Evolutionary conservation across 1,140 invertebrate genomes (phyloP).

Genomic region (Procambarus clarkii): DNA sequence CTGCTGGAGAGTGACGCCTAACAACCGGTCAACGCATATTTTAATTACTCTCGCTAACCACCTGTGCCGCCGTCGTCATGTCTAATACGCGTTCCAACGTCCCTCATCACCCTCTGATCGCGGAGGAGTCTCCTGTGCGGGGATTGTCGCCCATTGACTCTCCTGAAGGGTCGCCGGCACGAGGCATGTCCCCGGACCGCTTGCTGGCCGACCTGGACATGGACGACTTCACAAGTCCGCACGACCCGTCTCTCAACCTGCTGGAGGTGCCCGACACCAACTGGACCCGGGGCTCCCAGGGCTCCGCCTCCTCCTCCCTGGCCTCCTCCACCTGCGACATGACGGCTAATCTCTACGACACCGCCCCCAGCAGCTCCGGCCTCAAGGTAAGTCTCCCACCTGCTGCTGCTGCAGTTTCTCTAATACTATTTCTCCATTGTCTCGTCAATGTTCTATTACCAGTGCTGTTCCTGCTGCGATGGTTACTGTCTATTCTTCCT

Average conservation of each 20-base stretch:
- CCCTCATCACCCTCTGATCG: constrained; percentile 64
- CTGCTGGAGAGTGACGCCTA: background rate
- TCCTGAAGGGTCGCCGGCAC: constrained; percentile 35
- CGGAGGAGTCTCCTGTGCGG: constrained; percentile 51
- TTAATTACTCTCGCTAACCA: no score
- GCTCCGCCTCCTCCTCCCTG: constrained; percentile 40
- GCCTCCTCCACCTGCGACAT: constrained; percentile 48
- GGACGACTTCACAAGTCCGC: constrained; percentile 46
- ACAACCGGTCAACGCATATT: background rate
- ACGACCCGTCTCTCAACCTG: constrained; percentile 66
- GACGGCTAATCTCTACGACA: constrained; percentile 46
- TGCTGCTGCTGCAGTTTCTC: background rate
- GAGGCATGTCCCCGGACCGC: constrained; percentile 61
- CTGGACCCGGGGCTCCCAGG: constrained; percentile 47
- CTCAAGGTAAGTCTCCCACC: background rate
- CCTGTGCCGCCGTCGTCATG: constrained; percentile 6
- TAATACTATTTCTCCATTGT: no score
- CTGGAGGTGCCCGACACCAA: constrained; percentile 69
- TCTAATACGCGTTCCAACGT: constrained; percentile 52
- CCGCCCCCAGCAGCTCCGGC: background rate
- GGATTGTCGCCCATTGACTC: constrained; percentile 21
- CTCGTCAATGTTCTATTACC: no score
- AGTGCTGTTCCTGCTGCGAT: no score
- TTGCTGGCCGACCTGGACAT: constrained; percentile 49
- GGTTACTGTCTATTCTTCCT: no score